A percentile compares a stretch with the other conserved stretches of the same genome.
Evolutionary conservation across 2,797 vertebrate genomes (phyloP).

Genomic region (Microctenopoma stevenorrisi): DNA sequence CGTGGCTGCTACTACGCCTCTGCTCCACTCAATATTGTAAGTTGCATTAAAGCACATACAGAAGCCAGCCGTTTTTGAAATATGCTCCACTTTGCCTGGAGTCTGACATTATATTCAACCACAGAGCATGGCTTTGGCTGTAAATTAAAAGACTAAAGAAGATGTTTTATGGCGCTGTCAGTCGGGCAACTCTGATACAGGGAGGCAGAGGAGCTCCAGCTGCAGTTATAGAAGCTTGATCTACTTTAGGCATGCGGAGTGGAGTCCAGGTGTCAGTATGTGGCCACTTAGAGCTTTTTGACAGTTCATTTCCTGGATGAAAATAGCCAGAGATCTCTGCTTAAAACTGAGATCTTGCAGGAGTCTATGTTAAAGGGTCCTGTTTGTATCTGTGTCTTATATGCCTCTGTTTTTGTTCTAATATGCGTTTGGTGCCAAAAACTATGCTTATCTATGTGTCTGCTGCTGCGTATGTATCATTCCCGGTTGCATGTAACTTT

Average conservation of each 20-base stretch:
- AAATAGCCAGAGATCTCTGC: slow-evolving; percentile 62
- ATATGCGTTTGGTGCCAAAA: slow-evolving; percentile 1
- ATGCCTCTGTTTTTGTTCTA: slow-evolving; percentile 15
- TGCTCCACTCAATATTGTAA: slow-evolving; percentile 59
- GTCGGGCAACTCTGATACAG: slow-evolving; percentile 16
- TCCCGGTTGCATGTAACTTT: slow-evolving; percentile 33
- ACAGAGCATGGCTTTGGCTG: slow-evolving; percentile 67
- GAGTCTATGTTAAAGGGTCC: slow-evolving; percentile 17
- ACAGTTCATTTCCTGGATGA: slow-evolving; percentile 75
- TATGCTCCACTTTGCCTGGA: slow-evolving; percentile 61
- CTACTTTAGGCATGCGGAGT: slow-evolving; percentile 47
- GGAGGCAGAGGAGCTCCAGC: slow-evolving; percentile 41
- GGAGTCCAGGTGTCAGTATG: slow-evolving; percentile 62
- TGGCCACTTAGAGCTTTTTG: slow-evolving; percentile 64
- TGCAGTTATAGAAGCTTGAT: slow-evolving; percentile 36
- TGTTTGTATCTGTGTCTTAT: slow-evolving; percentile 15
- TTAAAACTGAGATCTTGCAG: slow-evolving; percentile 57
- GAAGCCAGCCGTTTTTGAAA: slow-evolving; percentile 74
- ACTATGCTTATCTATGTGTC: slow-evolving; percentile 1
- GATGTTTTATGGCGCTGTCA: slow-evolving; percentile 59
- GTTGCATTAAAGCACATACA: slow-evolving; percentile 64
- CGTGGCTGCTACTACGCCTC: slow-evolving; percentile 17
- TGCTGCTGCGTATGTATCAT: slow-evolving; percentile 23
- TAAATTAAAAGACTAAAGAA: slow-evolving; percentile 72
- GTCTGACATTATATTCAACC: slow-evolving; percentile 74